Evolutionary conservation across 2,113 vertebrate species (phyloP), one percentile per base, ranked within the genome.

Genomic region (Egretta garzetta): DNA sequence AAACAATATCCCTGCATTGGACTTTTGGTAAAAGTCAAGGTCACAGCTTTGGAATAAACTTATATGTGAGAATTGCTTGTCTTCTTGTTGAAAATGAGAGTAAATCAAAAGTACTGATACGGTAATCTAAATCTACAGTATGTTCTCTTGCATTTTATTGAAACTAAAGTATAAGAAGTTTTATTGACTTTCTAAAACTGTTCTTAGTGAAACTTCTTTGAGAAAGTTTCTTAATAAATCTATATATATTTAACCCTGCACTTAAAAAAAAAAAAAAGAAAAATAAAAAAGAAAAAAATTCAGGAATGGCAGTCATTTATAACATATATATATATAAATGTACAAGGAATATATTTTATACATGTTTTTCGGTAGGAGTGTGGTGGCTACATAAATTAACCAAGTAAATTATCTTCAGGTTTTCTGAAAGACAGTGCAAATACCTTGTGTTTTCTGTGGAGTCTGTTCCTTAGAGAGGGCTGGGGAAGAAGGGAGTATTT

Each of bases 21-120:
- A 97, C 76, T 96, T 97, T 75, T 79, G 67, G 35, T 91, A 80
- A 58, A 92, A 95, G 72, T 96, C 93, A 96, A 96, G 90, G 87
- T 97, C 94, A 94, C 86, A 76, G 72, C 86, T 68, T 90, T 89
- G 50, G 79, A 95, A 93, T 90, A 77, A 91, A 95, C 90, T 80
- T 85, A 92, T 95, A 59, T 88, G 88, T 86, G 90, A 84, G 71
- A 63, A 86, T 95, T 97, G 88, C 86, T 76, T 91, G 90, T 90
- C 93, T 49, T 90, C 43, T 4, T 4, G 0, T 67, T 92, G 37
- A 75, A 93, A 96, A 63, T 82, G 60, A 22, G 88, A 86, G 85
- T 95, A 95, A 94, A 93, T 95, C 97, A 86, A 89, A 86, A 60
- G 33, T 80, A 35, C 91, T 72, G 64, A 88, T 96, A 96, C 2